Evolutionary conservation across 2,888 invertebrate genomes (phyloP).

Genomic region (Dichetophora obliterata): DNA sequence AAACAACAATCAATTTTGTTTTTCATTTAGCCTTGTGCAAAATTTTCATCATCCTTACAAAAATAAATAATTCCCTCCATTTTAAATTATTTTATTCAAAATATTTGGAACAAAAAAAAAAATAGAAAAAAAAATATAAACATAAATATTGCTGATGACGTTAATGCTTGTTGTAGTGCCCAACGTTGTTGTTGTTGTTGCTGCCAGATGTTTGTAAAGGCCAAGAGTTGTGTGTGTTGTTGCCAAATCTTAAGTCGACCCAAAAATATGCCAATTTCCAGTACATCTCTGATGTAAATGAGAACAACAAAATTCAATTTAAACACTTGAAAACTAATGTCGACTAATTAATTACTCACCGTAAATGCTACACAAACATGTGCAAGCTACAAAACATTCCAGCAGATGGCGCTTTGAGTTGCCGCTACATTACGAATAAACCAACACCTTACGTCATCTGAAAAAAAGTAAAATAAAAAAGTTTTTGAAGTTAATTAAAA

Average conservation of each 20-base stretch:
- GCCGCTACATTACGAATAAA: not conserved
- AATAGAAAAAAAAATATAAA: constrained; percentile 1
- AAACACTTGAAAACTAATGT: constrained; percentile 17
- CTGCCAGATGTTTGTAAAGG: not conserved
- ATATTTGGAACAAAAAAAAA: not conserved
- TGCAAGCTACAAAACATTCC: not conserved
- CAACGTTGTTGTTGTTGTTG: not conserved
- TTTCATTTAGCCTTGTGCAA: too few relatives aligned
- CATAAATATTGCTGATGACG: constrained; percentile 30
- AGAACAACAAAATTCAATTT: not conserved
- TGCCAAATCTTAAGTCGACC: not conserved
- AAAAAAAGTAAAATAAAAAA: constrained; percentile 37
- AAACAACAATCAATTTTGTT: not conserved
- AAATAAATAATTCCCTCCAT: too few relatives aligned
- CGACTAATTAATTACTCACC: constrained; percentile 42
- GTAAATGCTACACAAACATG: constrained; percentile 23
- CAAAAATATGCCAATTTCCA: constrained; percentile 31
- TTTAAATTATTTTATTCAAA: not conserved
- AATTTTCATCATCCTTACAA: too few relatives aligned
- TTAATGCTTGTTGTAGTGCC: constrained; percentile 9
- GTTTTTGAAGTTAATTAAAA: not conserved
- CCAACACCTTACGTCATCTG: constrained; percentile 57
- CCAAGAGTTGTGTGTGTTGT: not conserved
- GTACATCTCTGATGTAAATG: constrained; percentile 45
- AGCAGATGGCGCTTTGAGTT: not conserved